Conservation (phyloP, 1,140 invertebrate species). For the Bombus cullumanus region DNA sequence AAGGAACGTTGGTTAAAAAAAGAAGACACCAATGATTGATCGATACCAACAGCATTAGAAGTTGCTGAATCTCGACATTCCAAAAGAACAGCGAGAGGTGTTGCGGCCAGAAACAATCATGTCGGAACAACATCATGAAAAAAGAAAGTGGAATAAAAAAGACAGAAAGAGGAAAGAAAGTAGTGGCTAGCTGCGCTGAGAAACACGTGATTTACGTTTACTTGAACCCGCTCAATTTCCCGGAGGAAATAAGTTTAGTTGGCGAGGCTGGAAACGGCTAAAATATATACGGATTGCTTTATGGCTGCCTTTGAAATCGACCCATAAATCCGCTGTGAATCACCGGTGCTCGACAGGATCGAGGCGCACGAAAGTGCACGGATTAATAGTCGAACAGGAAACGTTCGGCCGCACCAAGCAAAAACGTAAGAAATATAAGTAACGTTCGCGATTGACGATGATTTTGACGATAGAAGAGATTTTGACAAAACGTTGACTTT, state of each 20-base stretch:
- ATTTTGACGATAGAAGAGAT: too few relatives aligned
- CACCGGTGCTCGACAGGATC: neutral
- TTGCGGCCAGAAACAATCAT: neutral
- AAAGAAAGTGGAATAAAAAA: neutral
- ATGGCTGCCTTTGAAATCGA: slow-evolving; percentile 31
- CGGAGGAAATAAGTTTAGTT: slow-evolving; percentile 34
- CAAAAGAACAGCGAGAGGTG: too few relatives aligned
- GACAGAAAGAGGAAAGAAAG: neutral
- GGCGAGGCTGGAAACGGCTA: neutral
- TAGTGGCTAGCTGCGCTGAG: neutral
- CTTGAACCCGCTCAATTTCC: slow-evolving; percentile 23
- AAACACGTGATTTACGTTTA: slow-evolving; percentile 17
- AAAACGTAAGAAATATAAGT: too few relatives aligned
- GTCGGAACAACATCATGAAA: too few relatives aligned
- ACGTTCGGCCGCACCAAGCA: too few relatives aligned
- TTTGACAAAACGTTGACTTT: too few relatives aligned
- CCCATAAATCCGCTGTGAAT: slow-evolving; percentile 15
- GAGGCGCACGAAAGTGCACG: neutral
- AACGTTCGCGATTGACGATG: too few relatives aligned
- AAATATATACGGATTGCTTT: slow-evolving; percentile 28
- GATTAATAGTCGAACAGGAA: neutral
- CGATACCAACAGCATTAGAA: too few relatives aligned
- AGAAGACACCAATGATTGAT: too few relatives aligned
- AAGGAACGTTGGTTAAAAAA: too few relatives aligned
- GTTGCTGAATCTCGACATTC: too few relatives aligned